Evolutionary conservation across 1,140 invertebrate genomes (phyloP), one percentile per base, ranked within the genome.

Genomic region (Palaemon carinicauda): DNA sequence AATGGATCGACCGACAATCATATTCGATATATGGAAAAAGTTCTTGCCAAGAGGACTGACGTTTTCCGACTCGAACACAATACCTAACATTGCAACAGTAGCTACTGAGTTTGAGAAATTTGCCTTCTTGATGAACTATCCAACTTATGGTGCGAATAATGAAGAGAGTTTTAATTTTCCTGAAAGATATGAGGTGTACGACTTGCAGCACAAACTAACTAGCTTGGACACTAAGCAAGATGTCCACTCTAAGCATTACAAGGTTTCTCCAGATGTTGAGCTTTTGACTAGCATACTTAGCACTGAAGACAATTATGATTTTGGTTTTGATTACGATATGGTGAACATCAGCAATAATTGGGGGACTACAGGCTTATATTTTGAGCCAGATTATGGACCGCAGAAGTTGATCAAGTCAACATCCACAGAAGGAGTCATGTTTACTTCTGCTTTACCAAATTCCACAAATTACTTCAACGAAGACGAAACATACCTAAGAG

Each of bases 11-110:
- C 79, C 79, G 12, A 75, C 17, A 56, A 77, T 50, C 17, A 52
- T 75, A 19, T 84, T 84, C 71, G 82, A 84, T 50, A 9, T 54
- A 14, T 84, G 82, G 82, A 75, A 77, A 60, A 50, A 78, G 21
- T 31, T 27, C 14, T n/a, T 75, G 31, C 82, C 82, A 7, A 19
- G 5, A 60, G 82, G 73, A 0, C 77, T 71, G 10, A 52, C 77
- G 29, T 84, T 77, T 60, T 50, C 21, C 4, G 54, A 31, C 0
- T 52, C 52, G 27, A 53, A 74, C 17, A 0, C 27, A 15, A 53
- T 31, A 21, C 33, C 24, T 24, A 53, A 75, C 14, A 19, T 60
- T 29, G 73, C 73, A 21, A 33, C 21, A 17, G 24, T 73, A 21
- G 33, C 73, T 24, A 50, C 29, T 60, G 29, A 69, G 24, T 7